Evolutionary conservation across 1,140 invertebrate species (phyloP).

Genomic region (Procambarus clarkii): DNA sequence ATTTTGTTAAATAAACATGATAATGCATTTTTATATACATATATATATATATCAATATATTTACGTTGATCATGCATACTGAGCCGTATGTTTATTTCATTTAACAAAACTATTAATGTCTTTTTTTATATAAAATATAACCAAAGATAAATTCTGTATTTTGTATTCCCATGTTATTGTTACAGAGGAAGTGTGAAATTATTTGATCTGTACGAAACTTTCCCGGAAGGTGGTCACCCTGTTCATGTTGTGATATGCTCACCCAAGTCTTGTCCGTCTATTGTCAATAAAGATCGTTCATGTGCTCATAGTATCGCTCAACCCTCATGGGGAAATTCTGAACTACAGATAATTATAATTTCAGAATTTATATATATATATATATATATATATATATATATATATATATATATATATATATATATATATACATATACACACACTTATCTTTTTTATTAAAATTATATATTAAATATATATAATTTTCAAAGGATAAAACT

Average conservation of each 20-base stretch:
- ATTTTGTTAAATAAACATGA: conserved; percentile 10
- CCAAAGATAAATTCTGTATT: not conserved
- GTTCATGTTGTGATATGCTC: conserved; percentile 67
- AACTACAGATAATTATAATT: too few species aligned
- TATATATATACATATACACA: not conserved
- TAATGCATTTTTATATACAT: not conserved
- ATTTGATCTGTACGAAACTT: not conserved
- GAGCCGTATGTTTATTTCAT: conserved; percentile 24
- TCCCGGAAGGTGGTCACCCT: conserved; percentile 52
- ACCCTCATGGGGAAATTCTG: not conserved
- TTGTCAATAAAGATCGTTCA: conserved; percentile 70
- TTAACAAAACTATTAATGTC: conserved; percentile 8
- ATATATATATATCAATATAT: not conserved
- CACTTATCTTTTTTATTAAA: too few species aligned
- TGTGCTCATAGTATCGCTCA: conserved; percentile 40
- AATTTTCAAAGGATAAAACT: too few species aligned
- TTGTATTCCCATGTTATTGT: conserved; percentile 29
- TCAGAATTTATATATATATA: too few species aligned
- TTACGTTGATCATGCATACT: not conserved
- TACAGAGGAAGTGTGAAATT: not conserved
- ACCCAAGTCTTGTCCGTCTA: conserved; percentile 65
- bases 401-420: conserved; percentile 11
- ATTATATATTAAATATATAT: too few species aligned
- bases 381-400: not conserved
- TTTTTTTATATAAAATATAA: not conserved